phyloP scores from a whole-genome alignment of 2,797 vertebrate genomes.

The Sylvilagus floridanus region DNA sequence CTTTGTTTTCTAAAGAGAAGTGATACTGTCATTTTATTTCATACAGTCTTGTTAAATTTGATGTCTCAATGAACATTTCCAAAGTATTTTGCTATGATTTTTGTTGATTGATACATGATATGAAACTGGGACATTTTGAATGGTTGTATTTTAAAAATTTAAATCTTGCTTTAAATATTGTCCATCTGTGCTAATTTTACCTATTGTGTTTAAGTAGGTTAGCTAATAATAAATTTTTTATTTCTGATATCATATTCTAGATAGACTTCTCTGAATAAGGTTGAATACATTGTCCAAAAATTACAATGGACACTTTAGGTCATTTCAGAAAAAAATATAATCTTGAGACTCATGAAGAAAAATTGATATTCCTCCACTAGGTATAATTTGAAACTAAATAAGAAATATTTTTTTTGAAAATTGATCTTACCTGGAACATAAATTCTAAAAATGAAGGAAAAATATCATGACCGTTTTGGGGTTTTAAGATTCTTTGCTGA shows the following conservation, averaged over 20 bases:
- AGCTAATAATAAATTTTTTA: not conserved
- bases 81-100: not conserved
- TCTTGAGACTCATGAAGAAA: not conserved
- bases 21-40: slow-evolving; percentile 4
- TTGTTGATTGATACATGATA: not conserved
- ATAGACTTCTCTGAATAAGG: not conserved
- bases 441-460: not conserved
- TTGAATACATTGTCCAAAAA: not conserved
- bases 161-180: not conserved
- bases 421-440: not conserved
- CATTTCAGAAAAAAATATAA: not conserved
- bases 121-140: not conserved
- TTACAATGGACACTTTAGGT: not conserved
- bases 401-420: not conserved
- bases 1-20: not conserved
- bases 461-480: not conserved
- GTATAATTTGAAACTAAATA: not conserved
- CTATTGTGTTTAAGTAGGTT: not conserved
- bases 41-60: not conserved
- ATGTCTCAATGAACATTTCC: not conserved
- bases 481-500: not conserved
- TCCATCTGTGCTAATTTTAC: not conserved
- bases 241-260: not conserved
- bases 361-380: not conserved
- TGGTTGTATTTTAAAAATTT: not conserved